phyloP scores from a whole-genome alignment of 2,888 invertebrate genomes.

The Trachelus stipa region DNA sequence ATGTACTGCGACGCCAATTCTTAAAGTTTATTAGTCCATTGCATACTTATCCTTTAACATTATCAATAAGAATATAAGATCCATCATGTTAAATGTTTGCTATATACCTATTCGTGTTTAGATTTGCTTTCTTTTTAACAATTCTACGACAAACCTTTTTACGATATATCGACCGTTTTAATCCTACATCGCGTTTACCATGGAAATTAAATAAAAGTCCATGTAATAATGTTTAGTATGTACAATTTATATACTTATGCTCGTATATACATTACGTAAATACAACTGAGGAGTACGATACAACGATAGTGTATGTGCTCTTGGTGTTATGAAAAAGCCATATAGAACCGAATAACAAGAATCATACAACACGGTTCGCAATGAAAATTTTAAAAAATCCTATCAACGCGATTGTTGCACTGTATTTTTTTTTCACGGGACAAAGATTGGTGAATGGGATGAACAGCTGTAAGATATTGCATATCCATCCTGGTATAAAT shows the following conservation, averaged over 20 bases:
- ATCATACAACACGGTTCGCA: background rate
- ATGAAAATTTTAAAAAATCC: background rate
- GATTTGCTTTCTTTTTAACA: background rate
- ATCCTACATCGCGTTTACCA: background rate
- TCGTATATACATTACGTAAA: slow-evolving; percentile 31
- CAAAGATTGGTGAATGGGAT: background rate
- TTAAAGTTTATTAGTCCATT: background rate
- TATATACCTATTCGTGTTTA: background rate
- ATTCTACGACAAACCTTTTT: background rate
- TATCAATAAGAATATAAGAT: background rate
- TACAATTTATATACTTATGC: slow-evolving; percentile 29
- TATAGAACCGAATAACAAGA: background rate
- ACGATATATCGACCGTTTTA: background rate
- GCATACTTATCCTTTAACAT: background rate
- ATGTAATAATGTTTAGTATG: slow-evolving; percentile 17
- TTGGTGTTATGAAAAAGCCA: background rate
- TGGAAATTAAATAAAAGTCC: background rate
- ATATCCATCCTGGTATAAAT: background rate
- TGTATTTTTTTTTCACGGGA: background rate
- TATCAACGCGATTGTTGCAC: background rate
- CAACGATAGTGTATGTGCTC: background rate
- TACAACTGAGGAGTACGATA: slow-evolving; percentile 16
- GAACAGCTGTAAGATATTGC: background rate
- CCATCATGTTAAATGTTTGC: background rate
- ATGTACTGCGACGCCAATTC: background rate